phyloP scores from a whole-genome alignment of 2,113 vertebrate genomes.

The Hystrix brachyura region DNA sequence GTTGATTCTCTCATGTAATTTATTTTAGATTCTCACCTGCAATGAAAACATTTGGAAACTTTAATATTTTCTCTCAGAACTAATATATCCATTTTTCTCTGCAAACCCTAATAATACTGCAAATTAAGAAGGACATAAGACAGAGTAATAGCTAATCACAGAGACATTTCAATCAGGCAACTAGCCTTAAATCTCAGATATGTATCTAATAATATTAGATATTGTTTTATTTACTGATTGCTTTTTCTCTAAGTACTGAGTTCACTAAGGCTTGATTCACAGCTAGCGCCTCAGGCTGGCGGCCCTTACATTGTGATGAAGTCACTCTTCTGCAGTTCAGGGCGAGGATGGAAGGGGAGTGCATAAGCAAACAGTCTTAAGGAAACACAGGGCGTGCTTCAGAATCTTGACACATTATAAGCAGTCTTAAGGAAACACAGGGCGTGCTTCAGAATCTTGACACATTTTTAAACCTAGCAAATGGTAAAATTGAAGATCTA shows the following conservation, averaged over 20 bases:
- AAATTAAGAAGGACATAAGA: background rate
- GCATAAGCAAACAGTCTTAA: background rate
- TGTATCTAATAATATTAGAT: background rate
- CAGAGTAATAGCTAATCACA: background rate
- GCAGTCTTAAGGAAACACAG: background rate
- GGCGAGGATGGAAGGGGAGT: background rate
- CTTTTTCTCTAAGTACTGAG: background rate
- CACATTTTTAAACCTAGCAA: slow-evolving; percentile 63
- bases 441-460: slow-evolving; percentile 58
- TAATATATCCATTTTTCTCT: background rate
- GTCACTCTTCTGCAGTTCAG: background rate
- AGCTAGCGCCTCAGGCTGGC: background rate
- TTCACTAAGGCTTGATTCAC: slow-evolving; percentile 6
- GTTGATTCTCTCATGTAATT: background rate
- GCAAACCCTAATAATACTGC: background rate
- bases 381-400: background rate
- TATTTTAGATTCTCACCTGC: background rate
- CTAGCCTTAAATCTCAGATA: background rate
- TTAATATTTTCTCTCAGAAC: background rate
- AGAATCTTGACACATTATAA: slow-evolving; percentile 66
- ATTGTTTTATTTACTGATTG: slow-evolving; percentile 20
- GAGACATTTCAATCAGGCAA: background rate
- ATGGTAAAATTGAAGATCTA: slow-evolving; percentile 71
- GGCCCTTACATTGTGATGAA: too few relatives aligned
- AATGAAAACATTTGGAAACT: background rate